These are phyloP conservation scores for Rhombomys opimus DNA, from an alignment of 2,113 vertebrate genomes.

Conservation along the genomic window DNA sequence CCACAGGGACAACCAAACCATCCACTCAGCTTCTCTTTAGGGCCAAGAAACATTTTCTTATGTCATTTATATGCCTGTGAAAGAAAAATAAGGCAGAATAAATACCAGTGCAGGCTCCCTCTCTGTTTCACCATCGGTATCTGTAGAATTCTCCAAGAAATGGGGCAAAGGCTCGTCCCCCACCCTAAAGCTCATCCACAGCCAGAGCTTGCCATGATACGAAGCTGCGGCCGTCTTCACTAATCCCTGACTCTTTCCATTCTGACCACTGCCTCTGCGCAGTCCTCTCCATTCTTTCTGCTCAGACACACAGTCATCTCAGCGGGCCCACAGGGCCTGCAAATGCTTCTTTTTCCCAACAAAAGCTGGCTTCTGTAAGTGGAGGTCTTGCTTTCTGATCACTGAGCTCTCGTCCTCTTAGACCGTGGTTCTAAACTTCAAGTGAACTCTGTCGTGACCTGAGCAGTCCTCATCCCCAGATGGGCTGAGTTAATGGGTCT, in stretches of 20 bases:
- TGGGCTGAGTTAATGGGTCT: conserved; percentile 35
- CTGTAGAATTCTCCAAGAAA: not conserved
- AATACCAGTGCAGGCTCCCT: not conserved
- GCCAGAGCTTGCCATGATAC: not conserved
- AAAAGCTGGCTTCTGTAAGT: conserved; percentile 55
- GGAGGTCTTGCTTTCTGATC: conserved; percentile 36
- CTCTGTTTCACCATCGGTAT: not conserved
- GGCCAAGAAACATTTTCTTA: not conserved
- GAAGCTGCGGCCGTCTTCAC: not conserved
- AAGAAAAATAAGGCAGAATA: not conserved
- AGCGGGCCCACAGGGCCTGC: conserved; percentile 4
- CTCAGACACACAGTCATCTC: not conserved
- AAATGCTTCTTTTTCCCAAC: conserved; percentile 11
- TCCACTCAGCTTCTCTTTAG: not conserved
- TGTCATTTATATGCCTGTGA: not conserved
- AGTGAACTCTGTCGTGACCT: conserved; percentile 44
- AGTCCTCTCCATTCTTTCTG: not conserved
- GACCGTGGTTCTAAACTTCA: conserved; percentile 30
- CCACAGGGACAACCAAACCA: not conserved
- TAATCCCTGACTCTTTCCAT: not conserved
- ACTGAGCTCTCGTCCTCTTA: conserved; percentile 47
- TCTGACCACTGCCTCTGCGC: not conserved
- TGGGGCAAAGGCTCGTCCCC: not conserved
- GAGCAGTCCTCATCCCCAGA: conserved; percentile 21
- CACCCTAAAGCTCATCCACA: not conserved